Base-by-base conservation (phyloP, 2,797 vertebrate genomes). In the Lacerta bilineata region DNA sequence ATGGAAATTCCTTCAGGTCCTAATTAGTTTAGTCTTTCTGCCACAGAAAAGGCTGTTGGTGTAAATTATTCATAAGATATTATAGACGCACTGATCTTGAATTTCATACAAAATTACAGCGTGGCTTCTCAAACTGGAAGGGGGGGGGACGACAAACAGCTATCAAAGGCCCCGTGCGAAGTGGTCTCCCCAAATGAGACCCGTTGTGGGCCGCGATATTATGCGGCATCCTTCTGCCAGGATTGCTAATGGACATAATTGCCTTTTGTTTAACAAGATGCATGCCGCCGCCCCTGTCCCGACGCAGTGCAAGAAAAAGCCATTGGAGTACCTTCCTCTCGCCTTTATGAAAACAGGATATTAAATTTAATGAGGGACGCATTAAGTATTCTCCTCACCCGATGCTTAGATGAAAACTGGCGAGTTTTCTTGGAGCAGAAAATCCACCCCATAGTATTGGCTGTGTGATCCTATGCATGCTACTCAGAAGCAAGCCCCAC, bases 61-160 rank as follows among this genome's bases (percentile, higher is more conserved):
- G 95, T 97, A 95, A 97, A 97, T 97, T 96, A 97, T 97, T 97
- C 96, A 96, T 96, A 94, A 95, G 95, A 96, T 95, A 95, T 96
- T 96, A 96, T 92, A 96, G 95, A 91, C 93, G 93, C 91, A 93
- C 95, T 94, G 95, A 97, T 96, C 95, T 95, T 92, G 91, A 94
- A 95, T 96, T 96, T 95, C 95, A 93, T 93, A 96, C 86, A 93
- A 95, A 96, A 96, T 95, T 95, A 95, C 92, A 93, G 92, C 84
- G 94, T 91, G 93, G 94, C 95, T 95, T 94, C 71, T 95, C 89
- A 95, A 94, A 94, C 92, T 0, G 76, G 90, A 80, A 50, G 46
- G 50, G 50, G 50, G 50, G 50, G 13, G 3, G 3, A 68, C 33
- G 33, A 88, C 92, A 80, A 88, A 85, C 82, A 78, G 81, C 82